Conservation (phyloP, 2,888 invertebrate species). For the Macrophya alboannulata region DNA sequence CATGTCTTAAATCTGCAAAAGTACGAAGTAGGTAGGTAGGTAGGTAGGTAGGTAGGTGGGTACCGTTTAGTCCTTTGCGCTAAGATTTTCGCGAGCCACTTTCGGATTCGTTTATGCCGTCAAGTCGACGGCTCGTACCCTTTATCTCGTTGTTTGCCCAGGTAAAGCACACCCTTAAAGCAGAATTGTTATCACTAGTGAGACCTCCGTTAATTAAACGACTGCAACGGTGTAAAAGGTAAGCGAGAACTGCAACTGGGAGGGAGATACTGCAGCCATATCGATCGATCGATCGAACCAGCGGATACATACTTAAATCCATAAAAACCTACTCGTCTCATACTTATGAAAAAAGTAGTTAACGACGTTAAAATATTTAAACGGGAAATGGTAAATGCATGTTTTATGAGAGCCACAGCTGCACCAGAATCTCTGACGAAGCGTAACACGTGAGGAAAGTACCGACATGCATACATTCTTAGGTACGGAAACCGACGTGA, state of each 20-base stretch:
- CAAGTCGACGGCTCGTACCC: not conserved
- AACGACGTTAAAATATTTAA: slow-evolving; percentile 44
- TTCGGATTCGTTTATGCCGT: not conserved
- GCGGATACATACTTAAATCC: not conserved
- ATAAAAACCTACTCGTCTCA: not conserved
- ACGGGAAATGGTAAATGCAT: slow-evolving; percentile 51
- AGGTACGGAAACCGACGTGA: not conserved
- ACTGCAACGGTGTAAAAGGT: not conserved
- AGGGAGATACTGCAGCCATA: not conserved
- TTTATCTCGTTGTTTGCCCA: slow-evolving; percentile 23
- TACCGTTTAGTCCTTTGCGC: not conserved
- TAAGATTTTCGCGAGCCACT: slow-evolving; percentile 7
- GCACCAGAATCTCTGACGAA: slow-evolving; percentile 13
- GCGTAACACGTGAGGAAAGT: slow-evolving; percentile 29
- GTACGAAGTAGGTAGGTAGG: not conserved
- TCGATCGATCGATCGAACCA: not conserved
- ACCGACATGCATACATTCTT: slow-evolving; percentile 7
- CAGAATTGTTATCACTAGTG: not conserved
- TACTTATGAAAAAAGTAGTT: slow-evolving; percentile 21
- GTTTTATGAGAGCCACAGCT: slow-evolving; percentile 46
- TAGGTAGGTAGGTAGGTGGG: not conserved
- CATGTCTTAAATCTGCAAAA: slow-evolving; percentile 13
- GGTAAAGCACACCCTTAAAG: not conserved
- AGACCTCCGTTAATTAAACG: not conserved
- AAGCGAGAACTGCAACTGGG: not conserved